A percentile compares a stretch with the other conserved stretches of the same genome.
phyloP scores from a whole-genome alignment of 2,113 vertebrate genomes.

The Actenoides lindsayi region DNA sequence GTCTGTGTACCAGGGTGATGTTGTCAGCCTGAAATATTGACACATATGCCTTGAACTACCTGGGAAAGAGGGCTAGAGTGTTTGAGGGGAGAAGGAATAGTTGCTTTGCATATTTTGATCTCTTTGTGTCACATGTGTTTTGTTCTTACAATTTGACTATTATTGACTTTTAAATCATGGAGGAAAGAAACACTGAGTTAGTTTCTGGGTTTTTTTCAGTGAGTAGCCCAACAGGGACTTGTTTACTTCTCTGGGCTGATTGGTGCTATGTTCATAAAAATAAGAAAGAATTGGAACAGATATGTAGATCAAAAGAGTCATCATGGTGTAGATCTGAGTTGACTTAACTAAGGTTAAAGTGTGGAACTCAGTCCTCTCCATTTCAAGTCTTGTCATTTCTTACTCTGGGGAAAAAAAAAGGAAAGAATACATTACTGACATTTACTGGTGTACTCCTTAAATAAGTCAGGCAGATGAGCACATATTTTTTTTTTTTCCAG shows the following conservation, averaged over 20 bases:
- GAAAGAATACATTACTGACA: background rate
- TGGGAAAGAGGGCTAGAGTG: background rate
- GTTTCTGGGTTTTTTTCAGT: background rate
- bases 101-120: background rate
- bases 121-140: background rate
- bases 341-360: background rate
- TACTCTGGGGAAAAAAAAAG: background rate
- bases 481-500: background rate
- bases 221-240: background rate
- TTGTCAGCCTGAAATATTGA: background rate
- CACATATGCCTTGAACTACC: background rate
- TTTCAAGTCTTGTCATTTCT: background rate
- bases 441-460: background rate
- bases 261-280: background rate
- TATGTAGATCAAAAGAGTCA: background rate
- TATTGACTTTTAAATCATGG: background rate
- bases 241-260: background rate
- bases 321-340: background rate
- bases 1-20: background rate
- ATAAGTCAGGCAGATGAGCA: background rate
- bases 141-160: background rate
- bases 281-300: background rate
- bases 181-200: background rate
- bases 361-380: background rate
- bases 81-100: background rate